Evolutionary conservation across 1,140 invertebrate species (phyloP).

Genomic region (Agraylea sexmaculata): DNA sequence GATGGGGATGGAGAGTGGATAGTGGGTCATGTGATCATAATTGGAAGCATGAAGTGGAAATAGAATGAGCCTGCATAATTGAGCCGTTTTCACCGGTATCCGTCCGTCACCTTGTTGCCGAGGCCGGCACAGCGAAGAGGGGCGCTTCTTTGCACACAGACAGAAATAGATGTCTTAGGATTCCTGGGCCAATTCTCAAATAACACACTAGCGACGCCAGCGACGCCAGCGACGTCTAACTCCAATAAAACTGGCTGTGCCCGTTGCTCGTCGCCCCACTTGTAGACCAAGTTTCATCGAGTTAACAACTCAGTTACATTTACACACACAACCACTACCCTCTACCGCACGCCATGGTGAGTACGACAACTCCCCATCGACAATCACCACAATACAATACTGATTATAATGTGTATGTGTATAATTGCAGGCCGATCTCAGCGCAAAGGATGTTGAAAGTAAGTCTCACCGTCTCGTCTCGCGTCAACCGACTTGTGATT

Average conservation of each 20-base stretch:
- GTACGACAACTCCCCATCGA: conserved; percentile 29
- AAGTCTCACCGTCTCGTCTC: too few relatives aligned
- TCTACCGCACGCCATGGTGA: conserved; percentile 52
- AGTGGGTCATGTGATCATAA: conserved; percentile 15
- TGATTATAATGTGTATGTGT: neutral
- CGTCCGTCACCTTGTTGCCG: too few relatives aligned
- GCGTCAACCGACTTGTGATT: too few relatives aligned
- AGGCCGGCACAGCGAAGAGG: conserved; percentile 21
- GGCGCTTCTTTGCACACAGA: conserved; percentile 26
- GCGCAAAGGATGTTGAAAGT: conserved; percentile 62
- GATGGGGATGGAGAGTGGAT: conserved; percentile 21
- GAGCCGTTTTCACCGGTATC: conserved; percentile 20
- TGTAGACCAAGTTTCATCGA: conserved; percentile 59
- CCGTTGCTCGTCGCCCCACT: conserved; percentile 54
- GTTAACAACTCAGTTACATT: too few relatives aligned
- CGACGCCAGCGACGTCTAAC: conserved; percentile 53
- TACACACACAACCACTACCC: conserved; percentile 44
- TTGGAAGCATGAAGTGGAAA: too few relatives aligned
- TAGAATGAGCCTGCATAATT: too few relatives aligned
- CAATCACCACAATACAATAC: neutral
- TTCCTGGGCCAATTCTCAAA: conserved; percentile 46
- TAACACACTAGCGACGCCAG: too few relatives aligned
- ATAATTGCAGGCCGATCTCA: conserved; percentile 55
- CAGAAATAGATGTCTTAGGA: conserved; percentile 41
- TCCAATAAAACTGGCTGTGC: conserved; percentile 57